Base-by-base conservation (phyloP, 30 jellyfish, hydroid and myxozoan genomes). In the Mastigias papua region DNA sequence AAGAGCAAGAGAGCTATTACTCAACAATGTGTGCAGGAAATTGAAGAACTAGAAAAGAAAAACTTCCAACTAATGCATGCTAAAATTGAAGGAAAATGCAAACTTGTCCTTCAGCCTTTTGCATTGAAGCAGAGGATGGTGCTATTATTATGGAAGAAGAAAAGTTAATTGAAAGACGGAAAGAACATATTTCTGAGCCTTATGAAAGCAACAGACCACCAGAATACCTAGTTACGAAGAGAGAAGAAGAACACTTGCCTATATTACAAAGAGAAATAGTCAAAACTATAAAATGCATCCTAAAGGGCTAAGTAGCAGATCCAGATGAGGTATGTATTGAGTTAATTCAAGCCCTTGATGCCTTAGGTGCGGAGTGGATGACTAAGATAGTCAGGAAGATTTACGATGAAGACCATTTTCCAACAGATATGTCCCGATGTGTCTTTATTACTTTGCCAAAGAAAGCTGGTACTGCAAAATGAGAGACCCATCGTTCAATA, bases 1-100 rank as follows among this genome's bases (percentile, higher is more conserved):
- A 78, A 78, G 30, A 78, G 81, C 89, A 78, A 78, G 6, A 49
- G 89, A 78, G 89, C 1, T 78, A 48, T 2, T 78, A 28, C 89
- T 78, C 82, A 78, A 51, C 83, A 78, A 51, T 50, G 81, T 37
- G 50, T 76, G 87, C 87, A 76, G 87, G 86, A 74, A 74, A 74
- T 74, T 74, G 78, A 48, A 48, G 86, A 74, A 46, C 76, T 54
- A 76, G 84, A 46, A 76, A 76, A 76, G 88, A 48, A 76, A n/a
- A n/a, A n/a, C n/a, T n/a, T n/a, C n/a, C n/a, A 76, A 76, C 27
- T 84, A 17, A 30, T 37, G 29, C 51, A 34, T 76, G 11, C 54
- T 11, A 37, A 37, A 11, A 37, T 3, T 5, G 11, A 37, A 76
- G 88, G 48, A 76, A 76, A 76, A 1, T 15, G 50, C 42, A 32